Percentiles rank a stretch among this genome's conserved stretches.
phyloP scores from a whole-genome alignment of 2,888 invertebrate genomes.

The Chrysolina americana region DNA sequence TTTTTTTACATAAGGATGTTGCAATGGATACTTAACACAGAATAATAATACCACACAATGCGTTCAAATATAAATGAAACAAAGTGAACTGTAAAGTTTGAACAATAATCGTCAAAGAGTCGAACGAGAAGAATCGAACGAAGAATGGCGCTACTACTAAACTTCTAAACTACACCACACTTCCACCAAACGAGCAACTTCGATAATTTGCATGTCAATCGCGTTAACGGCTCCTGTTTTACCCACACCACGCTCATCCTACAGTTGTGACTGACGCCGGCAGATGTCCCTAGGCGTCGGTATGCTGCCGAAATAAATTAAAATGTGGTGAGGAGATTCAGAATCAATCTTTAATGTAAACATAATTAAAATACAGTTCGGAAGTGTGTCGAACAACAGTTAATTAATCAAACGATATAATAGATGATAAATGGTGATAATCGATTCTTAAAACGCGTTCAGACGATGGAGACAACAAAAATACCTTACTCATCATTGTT shows the following conservation, averaged over 20 bases:
- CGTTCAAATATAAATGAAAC: no score
- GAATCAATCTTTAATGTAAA: constrained; percentile 26
- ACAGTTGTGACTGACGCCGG: constrained; percentile 16
- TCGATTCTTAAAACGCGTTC: constrained; percentile 7
- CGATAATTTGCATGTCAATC: neutral
- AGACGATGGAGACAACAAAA: neutral
- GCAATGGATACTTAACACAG: no score
- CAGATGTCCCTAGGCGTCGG: constrained; percentile 34
- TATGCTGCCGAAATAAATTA: neutral
- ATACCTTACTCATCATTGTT: no score
- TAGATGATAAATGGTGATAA: constrained; percentile 13
- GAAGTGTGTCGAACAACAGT: constrained; percentile 39
- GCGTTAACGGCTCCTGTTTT: neutral
- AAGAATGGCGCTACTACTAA: no score
- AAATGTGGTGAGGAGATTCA: constrained; percentile 17
- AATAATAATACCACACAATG: no score
- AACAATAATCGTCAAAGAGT: no score
- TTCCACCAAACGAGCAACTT: neutral
- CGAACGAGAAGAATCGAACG: no score
- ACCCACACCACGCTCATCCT: neutral
- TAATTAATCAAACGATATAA: constrained; percentile 28
- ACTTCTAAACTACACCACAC: neutral
- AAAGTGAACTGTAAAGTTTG: no score
- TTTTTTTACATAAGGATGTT: no score
- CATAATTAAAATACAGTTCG: constrained; percentile 24